Evolutionary conservation across 2,888 invertebrate genomes (phyloP), one percentile per base, ranked within the genome.

Genomic region (Creontiades dilutus): DNA sequence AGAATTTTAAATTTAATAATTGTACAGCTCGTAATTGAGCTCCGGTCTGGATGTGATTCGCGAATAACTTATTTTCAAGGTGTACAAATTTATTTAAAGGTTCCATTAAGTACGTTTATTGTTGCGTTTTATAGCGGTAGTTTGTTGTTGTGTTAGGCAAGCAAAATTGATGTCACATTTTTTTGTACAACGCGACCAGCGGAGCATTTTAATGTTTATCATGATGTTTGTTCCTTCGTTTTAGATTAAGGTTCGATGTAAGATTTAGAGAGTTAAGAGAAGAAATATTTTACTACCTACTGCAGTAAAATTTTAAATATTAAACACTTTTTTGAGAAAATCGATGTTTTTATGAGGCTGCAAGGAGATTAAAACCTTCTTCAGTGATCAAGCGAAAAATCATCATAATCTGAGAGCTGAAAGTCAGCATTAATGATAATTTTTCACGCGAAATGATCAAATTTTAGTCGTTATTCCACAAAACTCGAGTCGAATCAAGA

Each of bases 211-310:
- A 19, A 78, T 78, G 37, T 46, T 37, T 2, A 78, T 12, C 9
- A 46, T 78, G 0, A 78, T 78, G 37, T 78, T 78, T 78, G 78
- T 78, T 78, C 78, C 78, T 78, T 78, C 37, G 52, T 93, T 93
- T 93, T 48, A 93, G 92, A 57, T 94, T 93, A 95, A n/a, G 95
- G 94, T 90, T 94, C 68, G 68, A 7, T 68, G 68, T 68, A 68
- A 68, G 68, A 23, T 68, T 68, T 68, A 68, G 68, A 48, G 52
- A 3, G 23, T 12, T 68, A 68, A 68, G 68, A 52, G 68, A 37
- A 37, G n/a, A 61, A 12, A 23, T 68, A 68, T 23, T 68, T 68
- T 68, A 23, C 68, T 68, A 68, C 13, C 68, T 68, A 68, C 13
- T 68, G 9, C 11, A 23, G 68, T 68, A 68, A 68, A 68, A 68